Evolutionary conservation across 2,888 invertebrate genomes (phyloP).

Genomic region (Apamea monoglypha): DNA sequence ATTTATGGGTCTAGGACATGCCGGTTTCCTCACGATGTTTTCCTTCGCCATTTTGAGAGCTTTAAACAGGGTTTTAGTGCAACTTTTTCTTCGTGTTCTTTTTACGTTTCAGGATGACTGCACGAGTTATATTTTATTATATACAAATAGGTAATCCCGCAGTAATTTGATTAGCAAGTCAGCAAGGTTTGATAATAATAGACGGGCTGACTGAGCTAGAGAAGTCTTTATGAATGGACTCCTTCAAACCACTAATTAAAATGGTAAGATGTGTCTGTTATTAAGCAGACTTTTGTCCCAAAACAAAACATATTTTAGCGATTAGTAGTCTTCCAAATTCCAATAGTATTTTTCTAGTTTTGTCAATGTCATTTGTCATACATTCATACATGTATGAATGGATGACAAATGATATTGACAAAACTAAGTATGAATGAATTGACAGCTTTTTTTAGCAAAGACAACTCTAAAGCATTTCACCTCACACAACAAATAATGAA

Average conservation of each 20-base stretch:
- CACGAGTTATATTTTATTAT: too few species aligned
- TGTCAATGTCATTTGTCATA: too few species aligned
- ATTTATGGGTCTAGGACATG: neutral
- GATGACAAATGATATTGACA: neutral
- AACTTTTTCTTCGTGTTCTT: neutral
- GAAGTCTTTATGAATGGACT: neutral
- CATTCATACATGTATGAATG: neutral
- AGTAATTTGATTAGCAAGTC: too few species aligned
- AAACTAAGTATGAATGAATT: neutral
- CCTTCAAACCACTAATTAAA: neutral
- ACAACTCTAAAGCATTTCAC: neutral
- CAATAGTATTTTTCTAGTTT: too few species aligned
- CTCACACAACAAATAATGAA: conserved; percentile 11
- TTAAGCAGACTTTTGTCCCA: neutral
- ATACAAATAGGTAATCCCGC: neutral
- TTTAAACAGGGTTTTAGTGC: neutral
- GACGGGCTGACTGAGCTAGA: neutral
- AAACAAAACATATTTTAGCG: neutral
- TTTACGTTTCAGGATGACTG: neutral
- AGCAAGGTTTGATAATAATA: neutral
- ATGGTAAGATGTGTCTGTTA: neutral
- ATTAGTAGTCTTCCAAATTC: neutral
- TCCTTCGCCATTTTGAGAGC: neutral
- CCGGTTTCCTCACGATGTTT: neutral
- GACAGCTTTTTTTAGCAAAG: neutral